phyloP scores from a whole-genome alignment of 2,797 vertebrate genomes.

The Sebastes elongatus region DNA sequence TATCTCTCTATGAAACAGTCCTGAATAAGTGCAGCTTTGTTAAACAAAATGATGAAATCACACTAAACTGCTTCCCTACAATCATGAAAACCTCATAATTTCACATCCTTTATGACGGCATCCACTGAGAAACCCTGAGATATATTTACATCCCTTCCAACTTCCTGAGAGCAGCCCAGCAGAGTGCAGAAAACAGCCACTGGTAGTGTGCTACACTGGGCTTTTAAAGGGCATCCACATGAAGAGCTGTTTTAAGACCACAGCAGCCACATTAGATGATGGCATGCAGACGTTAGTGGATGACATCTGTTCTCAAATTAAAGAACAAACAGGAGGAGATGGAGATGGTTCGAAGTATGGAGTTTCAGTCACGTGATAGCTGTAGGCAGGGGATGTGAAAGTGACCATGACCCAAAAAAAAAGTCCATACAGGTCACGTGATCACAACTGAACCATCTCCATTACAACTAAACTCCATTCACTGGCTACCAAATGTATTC shows the following conservation, averaged over 20 bases:
- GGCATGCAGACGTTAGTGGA: neutral
- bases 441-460: neutral
- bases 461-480: neutral
- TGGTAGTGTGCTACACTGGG: neutral
- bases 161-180: neutral
- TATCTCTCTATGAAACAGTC: neutral
- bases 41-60: neutral
- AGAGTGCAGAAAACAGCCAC: neutral
- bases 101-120: neutral
- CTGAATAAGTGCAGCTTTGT: neutral
- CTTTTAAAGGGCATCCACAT: slow-evolving; percentile 10
- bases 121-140: neutral
- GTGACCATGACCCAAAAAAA: slow-evolving; percentile 1
- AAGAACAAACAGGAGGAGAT: neutral
- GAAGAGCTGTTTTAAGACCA: slow-evolving; percentile 8
- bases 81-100: neutral
- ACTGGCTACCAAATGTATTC: neutral
- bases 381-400: neutral
- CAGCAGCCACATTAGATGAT: slow-evolving; percentile 15
- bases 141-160: neutral
- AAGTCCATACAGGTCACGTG: neutral
- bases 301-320: neutral
- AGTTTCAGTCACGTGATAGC: neutral
- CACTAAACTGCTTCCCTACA: neutral
- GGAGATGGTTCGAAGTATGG: neutral